Base-by-base conservation (phyloP, 2,888 invertebrate genomes). In the Ophion obscuratus region DNA sequence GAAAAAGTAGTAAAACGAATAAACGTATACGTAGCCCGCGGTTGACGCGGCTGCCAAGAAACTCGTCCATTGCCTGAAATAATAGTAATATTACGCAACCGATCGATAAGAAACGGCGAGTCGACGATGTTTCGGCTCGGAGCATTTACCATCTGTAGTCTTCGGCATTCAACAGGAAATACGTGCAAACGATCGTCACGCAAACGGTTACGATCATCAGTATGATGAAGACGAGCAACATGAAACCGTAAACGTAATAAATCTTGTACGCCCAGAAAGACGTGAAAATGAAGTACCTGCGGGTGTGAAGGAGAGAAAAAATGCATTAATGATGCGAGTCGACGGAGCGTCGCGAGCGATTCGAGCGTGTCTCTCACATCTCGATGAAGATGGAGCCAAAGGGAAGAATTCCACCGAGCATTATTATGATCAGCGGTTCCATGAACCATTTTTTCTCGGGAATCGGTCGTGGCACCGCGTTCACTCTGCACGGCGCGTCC, bases 181-280 rank as follows among this genome's bases (percentile, higher is more conserved):
- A 99, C 86, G 99, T 99, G 95, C 99, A 99, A 20, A 99, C 99
- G 94, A 99, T 99, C 61, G 99, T 99, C n/a, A 99, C 99, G 94
- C 99, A 99, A n/a, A 99, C 97, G 0, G 99, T 99, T 76, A 99
- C 99, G 92, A 99, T 97, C 95, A 99, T 97, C 88, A 99, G 95
- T 92, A 99, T 99, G 90, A 98, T 95, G 94, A 99, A 99, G 84
- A 99, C 98, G 88, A 99, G 95, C 91, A 99, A 95, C 99, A 99
- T 99, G 94, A 99, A 99, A 89, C 99, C 99, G 95, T 99, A 99
- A 64, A 99, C 99, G 95, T 99, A 99, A 94, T 99, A 99, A 94
- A 99, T 99, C 95, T 99, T 99, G 95, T 99, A 99, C 62, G 99
- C 99, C 99, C 99, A 99, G 95, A 99, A 99, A 40, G 99, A 99